A percentile compares a stretch with the other conserved stretches of the same genome.
These are phyloP conservation scores for Macropis europaea DNA, from an alignment of 2,888 invertebrate species.

Conservation along the genomic window DNA sequence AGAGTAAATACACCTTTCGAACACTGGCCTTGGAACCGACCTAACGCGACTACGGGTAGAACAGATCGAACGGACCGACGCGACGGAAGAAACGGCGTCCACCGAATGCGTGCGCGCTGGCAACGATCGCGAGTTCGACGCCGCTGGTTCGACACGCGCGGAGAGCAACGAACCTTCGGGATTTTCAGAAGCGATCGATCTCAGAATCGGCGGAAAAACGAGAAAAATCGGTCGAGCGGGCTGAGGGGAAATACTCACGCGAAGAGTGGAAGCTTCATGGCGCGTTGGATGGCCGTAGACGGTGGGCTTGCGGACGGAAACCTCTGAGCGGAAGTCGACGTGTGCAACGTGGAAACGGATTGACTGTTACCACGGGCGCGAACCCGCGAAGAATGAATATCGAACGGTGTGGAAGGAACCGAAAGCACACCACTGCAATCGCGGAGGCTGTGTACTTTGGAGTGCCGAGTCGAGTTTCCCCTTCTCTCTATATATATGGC, in stretches of 20 bases:
- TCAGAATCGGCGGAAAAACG: background rate
- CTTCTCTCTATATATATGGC: slow-evolving; percentile 74
- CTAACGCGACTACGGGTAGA: background rate
- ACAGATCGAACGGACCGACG: background rate
- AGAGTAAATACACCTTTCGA: slow-evolving; percentile 39
- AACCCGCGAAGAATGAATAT: slow-evolving; percentile 66
- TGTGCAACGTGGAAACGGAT: slow-evolving; percentile 41
- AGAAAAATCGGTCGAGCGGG: background rate
- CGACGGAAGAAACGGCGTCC: background rate
- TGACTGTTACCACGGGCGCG: slow-evolving; percentile 64
- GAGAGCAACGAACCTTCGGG: no score
- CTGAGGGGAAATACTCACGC: slow-evolving; percentile 63
- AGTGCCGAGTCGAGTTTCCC: slow-evolving; percentile 75
- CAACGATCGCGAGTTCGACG: no score
- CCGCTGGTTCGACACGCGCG: no score
- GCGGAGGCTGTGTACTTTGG: slow-evolving; percentile 77
- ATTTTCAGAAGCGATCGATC: no score
- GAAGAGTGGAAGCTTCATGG: slow-evolving; percentile 70
- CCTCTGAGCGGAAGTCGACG: slow-evolving; percentile 8
- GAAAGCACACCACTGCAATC: slow-evolving; percentile 74
- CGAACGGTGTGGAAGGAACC: slow-evolving; percentile 51
- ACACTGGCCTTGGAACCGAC: slow-evolving; percentile 44
- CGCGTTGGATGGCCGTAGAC: slow-evolving; percentile 37
- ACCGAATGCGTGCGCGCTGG: no score
- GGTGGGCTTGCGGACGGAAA: background rate